These are phyloP conservation scores for Drosophila kokeensis DNA, from an alignment of 2,888 invertebrate species.

Conservation along the genomic window DNA sequence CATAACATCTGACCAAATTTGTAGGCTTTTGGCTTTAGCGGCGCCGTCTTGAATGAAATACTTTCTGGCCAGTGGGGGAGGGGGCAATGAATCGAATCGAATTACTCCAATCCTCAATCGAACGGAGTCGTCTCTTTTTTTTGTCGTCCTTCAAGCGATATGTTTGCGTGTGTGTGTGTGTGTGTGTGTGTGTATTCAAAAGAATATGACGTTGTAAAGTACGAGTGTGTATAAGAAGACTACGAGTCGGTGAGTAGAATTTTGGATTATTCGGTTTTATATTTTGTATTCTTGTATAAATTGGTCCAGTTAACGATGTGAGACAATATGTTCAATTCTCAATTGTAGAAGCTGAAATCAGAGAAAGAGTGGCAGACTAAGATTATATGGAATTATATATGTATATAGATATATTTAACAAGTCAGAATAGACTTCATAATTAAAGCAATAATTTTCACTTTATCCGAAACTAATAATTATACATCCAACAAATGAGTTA, in stretches of 20 bases:
- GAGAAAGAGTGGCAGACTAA: not conserved
- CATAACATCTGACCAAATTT: constrained; percentile 84
- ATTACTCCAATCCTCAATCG: not conserved
- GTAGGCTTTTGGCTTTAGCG: constrained; percentile 70
- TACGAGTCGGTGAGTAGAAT: constrained; percentile 69
- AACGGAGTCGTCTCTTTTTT: constrained; percentile 2
- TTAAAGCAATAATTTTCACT: not conserved
- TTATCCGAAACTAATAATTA: not conserved
- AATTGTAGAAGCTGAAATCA: constrained; percentile 36
- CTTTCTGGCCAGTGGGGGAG: constrained; percentile 15
- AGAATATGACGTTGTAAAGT: constrained; percentile 43
- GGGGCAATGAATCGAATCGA: constrained; percentile 9
- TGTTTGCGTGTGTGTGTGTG: not conserved
- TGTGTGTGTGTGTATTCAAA: constrained; percentile 40
- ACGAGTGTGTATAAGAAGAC: constrained; percentile 34
- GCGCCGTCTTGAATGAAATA: constrained; percentile 67
- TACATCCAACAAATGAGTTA: not conserved
- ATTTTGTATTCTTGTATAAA: constrained; percentile 46
- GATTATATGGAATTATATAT: not conserved
- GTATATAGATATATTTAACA: not conserved
- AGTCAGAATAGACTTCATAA: not conserved
- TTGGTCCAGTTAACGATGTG: constrained; percentile 70
- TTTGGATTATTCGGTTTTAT: constrained; percentile 50
- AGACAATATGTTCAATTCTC: constrained; percentile 45
- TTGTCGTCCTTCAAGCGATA: constrained; percentile 31